These are phyloP conservation scores for Antechinus stuartii DNA, from an alignment of 2,113 vertebrate genomes.

Conservation along the genomic window DNA sequence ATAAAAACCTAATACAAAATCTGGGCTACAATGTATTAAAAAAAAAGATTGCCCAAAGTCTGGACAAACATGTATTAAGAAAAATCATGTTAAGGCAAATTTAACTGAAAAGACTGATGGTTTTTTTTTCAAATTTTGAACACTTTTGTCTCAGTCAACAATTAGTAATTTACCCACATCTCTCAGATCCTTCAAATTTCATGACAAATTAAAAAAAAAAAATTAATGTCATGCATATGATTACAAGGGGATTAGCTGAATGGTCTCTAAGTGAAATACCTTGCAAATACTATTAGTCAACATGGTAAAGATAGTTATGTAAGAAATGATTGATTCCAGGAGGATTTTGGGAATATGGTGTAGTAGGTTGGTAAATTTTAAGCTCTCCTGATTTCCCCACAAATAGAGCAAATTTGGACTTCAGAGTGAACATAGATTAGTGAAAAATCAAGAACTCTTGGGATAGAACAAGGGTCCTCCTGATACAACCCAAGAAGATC, in stretches of 20 bases:
- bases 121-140: background rate
- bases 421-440: too few species aligned
- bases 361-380: too few species aligned
- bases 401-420: too few species aligned
- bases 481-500: too few species aligned
- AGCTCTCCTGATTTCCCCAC: too few species aligned
- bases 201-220: background rate
- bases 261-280: too few species aligned
- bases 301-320: constrained; percentile 58
- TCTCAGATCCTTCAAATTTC: constrained; percentile 27
- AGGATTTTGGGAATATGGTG: too few species aligned
- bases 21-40: background rate
- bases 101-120: background rate
- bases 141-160: background rate
- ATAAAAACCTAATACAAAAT: constrained; percentile 25
- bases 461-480: too few species aligned
- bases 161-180: background rate
- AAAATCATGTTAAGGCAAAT: background rate
- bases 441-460: too few species aligned
- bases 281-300: constrained; percentile 56
- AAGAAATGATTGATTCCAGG: too few species aligned
- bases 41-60: constrained; percentile 1
- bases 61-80: constrained; percentile 5
- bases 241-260: background rate
- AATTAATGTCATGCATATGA: constrained; percentile 64